phyloP scores from a whole-genome alignment of 2,888 invertebrate genomes.

The Mesochorus sp. region DNA sequence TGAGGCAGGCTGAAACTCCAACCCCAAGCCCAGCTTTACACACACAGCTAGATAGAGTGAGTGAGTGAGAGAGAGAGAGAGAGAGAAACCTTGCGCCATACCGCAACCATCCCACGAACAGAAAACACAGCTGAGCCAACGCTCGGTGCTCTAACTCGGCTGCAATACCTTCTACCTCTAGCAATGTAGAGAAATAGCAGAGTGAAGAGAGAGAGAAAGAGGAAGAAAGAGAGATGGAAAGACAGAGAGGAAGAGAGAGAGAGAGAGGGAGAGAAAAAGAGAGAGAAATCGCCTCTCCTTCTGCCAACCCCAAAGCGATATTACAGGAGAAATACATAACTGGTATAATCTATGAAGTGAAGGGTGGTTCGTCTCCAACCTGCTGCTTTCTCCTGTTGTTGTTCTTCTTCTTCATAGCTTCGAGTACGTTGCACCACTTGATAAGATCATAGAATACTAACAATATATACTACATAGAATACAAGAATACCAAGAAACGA shows the following conservation, averaged over 20 bases:
- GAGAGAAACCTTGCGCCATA: slow-evolving; percentile 68
- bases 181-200: slow-evolving; percentile 63
- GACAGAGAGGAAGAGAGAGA: slow-evolving; percentile 14
- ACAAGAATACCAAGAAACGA: no score
- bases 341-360: slow-evolving; percentile 62
- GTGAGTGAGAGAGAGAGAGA: slow-evolving; percentile 71
- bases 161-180: slow-evolving; percentile 78
- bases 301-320: slow-evolving; percentile 45
- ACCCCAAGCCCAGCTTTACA: slow-evolving; percentile 62
- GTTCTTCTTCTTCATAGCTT: neutral
- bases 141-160: slow-evolving; percentile 68
- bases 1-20: slow-evolving; percentile 64
- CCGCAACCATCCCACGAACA: slow-evolving; percentile 73
- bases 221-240: neutral
- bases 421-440: slow-evolving; percentile 2
- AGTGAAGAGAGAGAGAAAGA: slow-evolving; percentile 39
- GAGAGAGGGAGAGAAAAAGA: slow-evolving; percentile 14
- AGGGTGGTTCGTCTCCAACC: slow-evolving; percentile 43
- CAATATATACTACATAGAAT: no score
- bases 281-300: slow-evolving; percentile 40
- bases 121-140: slow-evolving; percentile 82
- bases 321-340: slow-evolving; percentile 63
- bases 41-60: slow-evolving; percentile 71
- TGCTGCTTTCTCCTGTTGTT: slow-evolving; percentile 13
- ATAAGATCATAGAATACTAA: slow-evolving; percentile 6